Conservation (phyloP, 2,797 vertebrate genomes). For the Hybognathus amarus region DNA sequence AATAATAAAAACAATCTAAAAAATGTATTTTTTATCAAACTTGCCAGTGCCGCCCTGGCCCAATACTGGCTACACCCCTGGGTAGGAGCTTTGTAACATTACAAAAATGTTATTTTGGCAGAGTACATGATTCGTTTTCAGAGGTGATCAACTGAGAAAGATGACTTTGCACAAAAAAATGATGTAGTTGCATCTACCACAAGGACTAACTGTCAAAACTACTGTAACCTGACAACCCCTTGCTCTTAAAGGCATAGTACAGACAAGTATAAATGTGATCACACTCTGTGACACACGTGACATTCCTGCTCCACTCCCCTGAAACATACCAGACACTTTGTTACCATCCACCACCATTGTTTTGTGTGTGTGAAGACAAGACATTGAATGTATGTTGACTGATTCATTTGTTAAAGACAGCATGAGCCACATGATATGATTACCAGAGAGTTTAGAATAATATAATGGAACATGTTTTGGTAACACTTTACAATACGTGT, state of each 20-base stretch:
- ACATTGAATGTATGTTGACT: conserved; percentile 1
- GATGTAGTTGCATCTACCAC: background rate
- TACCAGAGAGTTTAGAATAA: background rate
- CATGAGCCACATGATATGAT: background rate
- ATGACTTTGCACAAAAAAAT: background rate
- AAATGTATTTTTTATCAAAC: too few species aligned
- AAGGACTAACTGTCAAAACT: background rate
- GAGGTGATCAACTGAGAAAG: background rate
- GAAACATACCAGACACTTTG: background rate
- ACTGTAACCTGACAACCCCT: conserved; percentile 5
- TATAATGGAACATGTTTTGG: background rate
- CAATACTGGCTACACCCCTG: too few species aligned
- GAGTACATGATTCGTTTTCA: background rate
- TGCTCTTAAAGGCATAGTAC: background rate
- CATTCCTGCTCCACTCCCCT: background rate
- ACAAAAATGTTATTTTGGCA: background rate
- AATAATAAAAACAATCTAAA: too few species aligned
- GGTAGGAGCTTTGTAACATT: background rate
- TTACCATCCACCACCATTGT: conserved; percentile 28
- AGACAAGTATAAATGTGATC: background rate
- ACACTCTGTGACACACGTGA: background rate
- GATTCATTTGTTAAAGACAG: conserved; percentile 45
- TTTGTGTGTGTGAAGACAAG: conserved; percentile 20
- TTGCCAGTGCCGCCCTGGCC: too few species aligned
- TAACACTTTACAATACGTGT: too few species aligned